Evolutionary conservation across 2,888 invertebrate species (phyloP), one percentile per base, ranked within the genome.

Genomic region (Torymus tubicola): DNA sequence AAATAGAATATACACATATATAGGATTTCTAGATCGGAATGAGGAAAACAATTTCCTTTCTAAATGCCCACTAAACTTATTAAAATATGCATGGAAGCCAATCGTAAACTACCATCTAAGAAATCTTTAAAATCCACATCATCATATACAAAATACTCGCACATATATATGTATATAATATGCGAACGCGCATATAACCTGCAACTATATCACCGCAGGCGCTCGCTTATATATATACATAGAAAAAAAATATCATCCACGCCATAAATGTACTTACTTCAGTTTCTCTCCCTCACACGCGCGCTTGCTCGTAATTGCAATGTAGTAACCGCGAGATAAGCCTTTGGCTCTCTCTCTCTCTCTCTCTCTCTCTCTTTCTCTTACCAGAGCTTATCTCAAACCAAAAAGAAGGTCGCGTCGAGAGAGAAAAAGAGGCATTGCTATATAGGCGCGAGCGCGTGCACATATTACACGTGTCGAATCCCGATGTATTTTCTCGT

Each of bases 381-480:
- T 3, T n/a, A 1, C 69, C 52, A 21, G 60, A n/a, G 42, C 68
- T 65, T 75, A 80, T 80, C 65, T 70, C 10, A 11, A 13, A 11
- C 58, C 42, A 65, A 65, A 71, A 70, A 75, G 64, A 69, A 68
- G 70, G 55, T 21, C 31, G 58, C 60, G 57, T 16, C 21, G 16
- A 8, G 11, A 8, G 11, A 50, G 31, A 55, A 72, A 71, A 71
- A 63, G 50, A 60, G 16, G 64, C 55, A 57, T 24, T 42, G 24
- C 61, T 58, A 67, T n/a, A 58, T 14, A n/a, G 53, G 60, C 71
- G 50, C 31, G 18, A 11, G 21, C 24, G 65, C 65, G 55, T 5
- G 31, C 5, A 60, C 50, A 14, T n/a, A 42, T 55, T 70, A 75
- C 80, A 80, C 80, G 80, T 80, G 75, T 75, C 75, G 57, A 80